phyloP scores from a whole-genome alignment of 2,113 vertebrate genomes.

The Ameiurus melas region DNA sequence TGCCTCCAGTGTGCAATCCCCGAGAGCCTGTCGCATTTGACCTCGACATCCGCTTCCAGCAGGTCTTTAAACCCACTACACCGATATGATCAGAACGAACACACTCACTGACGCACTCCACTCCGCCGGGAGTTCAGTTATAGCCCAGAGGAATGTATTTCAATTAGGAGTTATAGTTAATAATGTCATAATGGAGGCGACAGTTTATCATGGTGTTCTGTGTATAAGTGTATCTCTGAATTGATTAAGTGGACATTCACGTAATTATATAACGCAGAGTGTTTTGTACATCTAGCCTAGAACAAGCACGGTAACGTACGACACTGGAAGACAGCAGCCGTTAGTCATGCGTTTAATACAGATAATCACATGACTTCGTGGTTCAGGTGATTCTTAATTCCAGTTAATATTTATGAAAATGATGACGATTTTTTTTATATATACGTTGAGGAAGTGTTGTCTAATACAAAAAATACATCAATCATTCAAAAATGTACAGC shows the following conservation, averaged over 20 bases:
- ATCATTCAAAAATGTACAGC: not conserved
- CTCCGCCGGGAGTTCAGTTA: not conserved
- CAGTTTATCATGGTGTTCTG: not conserved
- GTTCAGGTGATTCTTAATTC: not conserved
- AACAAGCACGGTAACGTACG: not conserved
- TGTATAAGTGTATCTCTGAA: too few relatives aligned
- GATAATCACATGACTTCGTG: too few relatives aligned
- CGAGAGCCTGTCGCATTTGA: conserved; percentile 77
- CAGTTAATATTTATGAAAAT: not conserved
- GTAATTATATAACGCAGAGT: not conserved
- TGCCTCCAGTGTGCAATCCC: conserved; percentile 77
- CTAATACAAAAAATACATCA: not conserved
- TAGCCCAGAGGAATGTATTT: not conserved
- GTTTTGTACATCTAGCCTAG: not conserved
- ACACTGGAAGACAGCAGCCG: not conserved
- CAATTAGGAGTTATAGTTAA: not conserved
- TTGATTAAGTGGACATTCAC: not conserved
- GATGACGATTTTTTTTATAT: too few relatives aligned
- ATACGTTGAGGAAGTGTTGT: not conserved
- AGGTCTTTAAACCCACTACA: conserved; percentile 63
- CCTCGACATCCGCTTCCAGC: conserved; percentile 83
- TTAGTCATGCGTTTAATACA: not conserved
- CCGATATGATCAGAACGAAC: not conserved
- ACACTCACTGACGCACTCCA: not conserved
- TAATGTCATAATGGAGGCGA: not conserved